Evolutionary conservation across 2,797 vertebrate genomes (phyloP), one percentile per base, ranked within the genome.

Genomic region (Carduelis carduelis): DNA sequence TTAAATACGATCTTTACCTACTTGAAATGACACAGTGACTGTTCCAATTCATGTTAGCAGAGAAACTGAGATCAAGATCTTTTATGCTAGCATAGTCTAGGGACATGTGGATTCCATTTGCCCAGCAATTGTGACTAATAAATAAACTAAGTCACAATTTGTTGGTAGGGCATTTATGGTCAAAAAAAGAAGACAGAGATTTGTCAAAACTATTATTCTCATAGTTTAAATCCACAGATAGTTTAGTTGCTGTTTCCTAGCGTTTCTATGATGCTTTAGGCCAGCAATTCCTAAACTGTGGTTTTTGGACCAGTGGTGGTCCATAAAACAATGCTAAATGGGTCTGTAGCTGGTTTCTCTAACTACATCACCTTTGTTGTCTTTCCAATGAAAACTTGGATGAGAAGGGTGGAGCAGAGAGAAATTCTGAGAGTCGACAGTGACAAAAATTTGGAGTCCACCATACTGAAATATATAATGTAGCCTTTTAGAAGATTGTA

Each of bases 21-120:
- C 79, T 76, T 1, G 1, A 47, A 71, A 83, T 77, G 84, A 83
- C 64, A 81, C 21, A 44, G 17, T 79, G 84, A 60, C 55, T 65
- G 69, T 63, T 94, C 44, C 69, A 72, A 46, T 83, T 91, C 59
- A 39, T 2, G 3, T 88, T 95, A 92, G 37, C 63, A 69, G 47
- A 88, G 63, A 83, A 95, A 79, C 4, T 28, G 27, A 76, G 71
- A 89, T 87, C 52, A 85, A 84, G 72, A 47, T 53, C 34, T 89
- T 91, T 87, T 80, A n/a, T 87, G 49, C 60, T 75, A 83, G 44
- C 13, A 10, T 82, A 90, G 22, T 74, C 53, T 70, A 81, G 66
- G 76, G 59, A 85, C 90, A 94, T 93, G 80, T 91, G 77, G 70
- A 76, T 92, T 95, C 83, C 69, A 88, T 96, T 95, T 96, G 66